Base-by-base conservation (phyloP, 2,888 invertebrate species). In the Stenodema calcarata region DNA sequence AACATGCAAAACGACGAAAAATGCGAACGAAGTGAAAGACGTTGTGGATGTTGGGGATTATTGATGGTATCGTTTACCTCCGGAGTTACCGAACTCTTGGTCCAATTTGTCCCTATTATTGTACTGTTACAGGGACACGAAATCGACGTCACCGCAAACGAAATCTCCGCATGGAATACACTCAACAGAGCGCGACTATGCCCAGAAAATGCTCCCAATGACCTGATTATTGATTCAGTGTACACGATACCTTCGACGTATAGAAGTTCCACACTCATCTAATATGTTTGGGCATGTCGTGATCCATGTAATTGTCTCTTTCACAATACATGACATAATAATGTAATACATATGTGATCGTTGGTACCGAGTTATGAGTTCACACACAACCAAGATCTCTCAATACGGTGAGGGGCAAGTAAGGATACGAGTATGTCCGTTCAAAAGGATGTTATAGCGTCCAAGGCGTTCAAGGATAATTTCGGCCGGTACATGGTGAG, bases 401-500 rank as follows among this genome's bases (percentile, higher is more conserved):
- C n/a, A n/a, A 50, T n/a, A n/a, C 50, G n/a, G 50, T 44, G 1
- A 16, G 44, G 16, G 44, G 44, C n/a, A n/a, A n/a, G n/a, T n/a
- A 35, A 35, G 7, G 7, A 7, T 50, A 0, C 50, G 1, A 23
- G 23, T 7, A 75, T 75, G 73, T 75, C 73, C 18, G 30, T 75
- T 18, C 35, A 18, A 35, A 18, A 35, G 23, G 18, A 42, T 18
- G 23, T 78, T 18, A 44, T 44, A 7, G 44, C 12, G 4, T 78
- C 78, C 18, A n/a, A 78, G 18, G 4, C 44, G 12, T 78, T 78
- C 44, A 78, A 44, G 41, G 44, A 78, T 44, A 78, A 78, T 78
- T 78, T 41, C 18, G 78, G 78, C 27, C 42, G 27, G 23, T 78
- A n/a, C 47, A 78, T 78, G 78, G 78, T 78, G 16, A 78, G 78